A percentile compares a stretch with the other conserved stretches of the same genome.
Evolutionary conservation across 2,113 vertebrate species (phyloP).

Genomic region (Tetrax tetrax): DNA sequence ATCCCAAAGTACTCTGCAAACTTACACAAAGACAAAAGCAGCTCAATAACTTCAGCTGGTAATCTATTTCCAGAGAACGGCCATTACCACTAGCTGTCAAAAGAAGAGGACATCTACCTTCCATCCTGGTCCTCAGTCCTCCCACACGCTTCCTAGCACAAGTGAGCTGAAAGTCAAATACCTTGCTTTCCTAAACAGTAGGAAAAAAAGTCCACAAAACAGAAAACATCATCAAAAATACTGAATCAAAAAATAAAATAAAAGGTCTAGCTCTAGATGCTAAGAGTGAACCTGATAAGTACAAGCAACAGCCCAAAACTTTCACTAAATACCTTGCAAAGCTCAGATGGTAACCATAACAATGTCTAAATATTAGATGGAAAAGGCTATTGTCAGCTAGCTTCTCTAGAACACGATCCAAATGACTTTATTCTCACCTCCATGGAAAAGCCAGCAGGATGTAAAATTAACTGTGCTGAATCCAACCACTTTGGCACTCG

Average conservation of each 20-base stretch:
- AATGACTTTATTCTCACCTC: slow-evolving; percentile 32
- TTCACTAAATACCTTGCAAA: neutral
- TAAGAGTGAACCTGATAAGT: neutral
- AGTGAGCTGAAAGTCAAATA: neutral
- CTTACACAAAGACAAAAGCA: neutral
- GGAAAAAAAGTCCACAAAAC: rapidly evolving
- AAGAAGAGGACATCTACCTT: neutral
- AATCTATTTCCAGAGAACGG: neutral
- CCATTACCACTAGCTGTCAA: neutral
- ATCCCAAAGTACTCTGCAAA: neutral
- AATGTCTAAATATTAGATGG: neutral
- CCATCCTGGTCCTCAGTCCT: neutral
- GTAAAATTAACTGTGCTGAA: neutral
- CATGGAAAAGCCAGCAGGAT: slow-evolving; percentile 6
- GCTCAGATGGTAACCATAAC: neutral
- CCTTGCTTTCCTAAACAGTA: neutral
- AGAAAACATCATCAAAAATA: neutral
- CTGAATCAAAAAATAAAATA: neutral
- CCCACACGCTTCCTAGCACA: neutral
- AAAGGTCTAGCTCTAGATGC: neutral
- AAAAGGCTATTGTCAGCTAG: neutral
- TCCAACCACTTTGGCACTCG: neutral
- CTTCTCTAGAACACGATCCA: neutral
- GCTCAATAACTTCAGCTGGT: neutral
- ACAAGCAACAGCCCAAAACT: neutral